Base-by-base conservation (phyloP, 2,888 invertebrate species). In the Lasioglossum marginatum region DNA sequence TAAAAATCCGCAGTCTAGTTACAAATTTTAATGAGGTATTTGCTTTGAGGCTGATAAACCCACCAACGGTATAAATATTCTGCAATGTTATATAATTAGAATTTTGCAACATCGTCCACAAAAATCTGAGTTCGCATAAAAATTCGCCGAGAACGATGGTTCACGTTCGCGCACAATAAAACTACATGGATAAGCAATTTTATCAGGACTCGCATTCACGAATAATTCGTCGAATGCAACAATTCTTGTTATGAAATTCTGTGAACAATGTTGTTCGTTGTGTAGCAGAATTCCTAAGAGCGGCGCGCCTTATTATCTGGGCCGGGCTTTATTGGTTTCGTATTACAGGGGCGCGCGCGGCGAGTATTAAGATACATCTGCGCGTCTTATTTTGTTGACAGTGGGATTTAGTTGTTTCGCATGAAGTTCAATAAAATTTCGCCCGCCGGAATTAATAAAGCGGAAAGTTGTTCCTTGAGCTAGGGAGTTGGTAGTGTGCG, bases 371-470 rank as follows among this genome's bases (percentile, higher is more conserved):
- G 45, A 43, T 78, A n/a, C 27, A 34, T 43, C 34, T 57, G 48
- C 75, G 34, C 57, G 78, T 73, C 16, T 76, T 83, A 76, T 73
- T 40, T 19, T 40, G 66, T 85, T 83, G 79, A 79, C 79, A 37
- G 45, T 48, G n/a, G 75, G 75, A 83, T 45, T 79, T 85, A 48
- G 68, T n/a, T 73, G 57, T 68, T 74, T 31, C 60, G 60, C 34
- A 45, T 10, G 52, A 83, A 82, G 48, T 79, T 52, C 63, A 79
- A 83, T 63, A 78, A 83, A 83, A 71, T 83, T 83, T 78, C 34
- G 31, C 40, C 34, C 73, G 45, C 16, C n/a, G n/a, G 34, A 83
- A 83, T 84, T 84, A 84, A 84, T 84, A 83, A 78, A 78, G 74
- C 48, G 83, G 31, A 71, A 34, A 34, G 48, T 57, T 52, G 27